Conservation (phyloP, 2,888 invertebrate genomes). For the Platycheirus albimanus region DNA sequence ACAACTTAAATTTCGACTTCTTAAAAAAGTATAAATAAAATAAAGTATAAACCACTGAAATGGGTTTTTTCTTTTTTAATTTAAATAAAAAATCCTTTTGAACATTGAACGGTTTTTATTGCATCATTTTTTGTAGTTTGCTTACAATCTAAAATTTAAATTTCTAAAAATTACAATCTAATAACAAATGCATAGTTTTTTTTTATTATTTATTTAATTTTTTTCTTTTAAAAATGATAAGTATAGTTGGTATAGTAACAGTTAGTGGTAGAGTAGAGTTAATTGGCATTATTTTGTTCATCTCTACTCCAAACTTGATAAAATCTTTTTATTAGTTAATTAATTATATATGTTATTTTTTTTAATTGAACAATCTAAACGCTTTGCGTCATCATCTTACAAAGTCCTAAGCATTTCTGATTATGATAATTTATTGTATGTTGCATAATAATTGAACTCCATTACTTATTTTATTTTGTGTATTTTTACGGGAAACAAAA, state of each 20-base stretch:
- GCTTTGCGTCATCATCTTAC: slow-evolving; percentile 25
- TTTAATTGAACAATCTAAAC: slow-evolving; percentile 38
- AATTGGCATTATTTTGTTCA: slow-evolving; percentile 49
- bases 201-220: slow-evolving; percentile 39
- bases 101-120: slow-evolving; percentile 71
- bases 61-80: too few species aligned
- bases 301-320: slow-evolving; percentile 47
- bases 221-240: slow-evolving; percentile 57
- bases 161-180: slow-evolving; percentile 70
- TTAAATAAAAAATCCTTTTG: slow-evolving; percentile 19
- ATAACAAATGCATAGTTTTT: slow-evolving; percentile 66
- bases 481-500: too few species aligned
- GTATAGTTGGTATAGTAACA: slow-evolving; percentile 58
- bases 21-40: too few species aligned
- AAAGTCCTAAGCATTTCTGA: slow-evolving; percentile 6
- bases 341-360: too few species aligned
- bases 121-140: slow-evolving; percentile 55
- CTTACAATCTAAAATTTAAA: slow-evolving; percentile 62
- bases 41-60: too few species aligned
- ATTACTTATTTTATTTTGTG: neutral
- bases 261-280: slow-evolving; percentile 48
- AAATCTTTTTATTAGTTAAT: too few species aligned
- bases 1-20: too few species aligned
- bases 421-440: neutral
- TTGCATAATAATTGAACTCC: neutral